phyloP scores from a whole-genome alignment of 1,140 invertebrate genomes.

The Caenorhabditis elegans region WBcel235 BX284602.5:7752001-7752500 shows the following conservation, averaged over 20 bases:
- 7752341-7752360: slow-evolving; percentile 70
- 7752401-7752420: slow-evolving; percentile 59
- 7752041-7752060: slow-evolving; percentile 72
- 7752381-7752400: slow-evolving; percentile 68
- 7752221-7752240: too few species aligned
- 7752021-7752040: slow-evolving; percentile 69
- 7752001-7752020: slow-evolving; percentile 71
- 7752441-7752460: not conserved
- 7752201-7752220: too few species aligned
- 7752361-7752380: slow-evolving; percentile 71
- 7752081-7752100: too few species aligned
- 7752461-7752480: not conserved
- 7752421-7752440: slow-evolving; percentile 43
- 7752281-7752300: not conserved
- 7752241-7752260: too few species aligned
- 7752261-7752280: too few species aligned
- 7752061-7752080: slow-evolving; percentile 68
- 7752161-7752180: too few species aligned
- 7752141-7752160: too few species aligned
- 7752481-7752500: not conserved
- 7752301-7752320: slow-evolving; percentile 66
- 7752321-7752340: slow-evolving; percentile 68
- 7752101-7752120: too few species aligned
- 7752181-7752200: too few species aligned
- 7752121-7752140: too few species aligned